Base-by-base conservation (phyloP, 2,797 vertebrate species). In the Hippopotamyrus pictus region DNA sequence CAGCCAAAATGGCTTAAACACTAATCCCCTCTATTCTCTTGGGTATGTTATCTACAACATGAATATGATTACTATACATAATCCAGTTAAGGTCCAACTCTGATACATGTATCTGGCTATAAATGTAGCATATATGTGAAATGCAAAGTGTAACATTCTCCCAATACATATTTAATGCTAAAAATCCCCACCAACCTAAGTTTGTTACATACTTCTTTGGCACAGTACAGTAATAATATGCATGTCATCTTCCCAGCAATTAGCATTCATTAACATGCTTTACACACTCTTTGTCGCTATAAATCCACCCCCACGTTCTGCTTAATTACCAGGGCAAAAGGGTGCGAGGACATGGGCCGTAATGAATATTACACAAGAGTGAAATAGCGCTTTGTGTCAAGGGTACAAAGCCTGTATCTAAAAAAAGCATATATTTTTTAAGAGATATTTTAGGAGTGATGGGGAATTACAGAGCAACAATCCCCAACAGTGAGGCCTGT, bases 241-340 rank as follows among this genome's bases (percentile, higher is more conserved):
- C 51, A 87, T 48, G 25, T 3, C n/a, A 29, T 57, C 51, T 46
- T 57, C 54, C 82, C 29, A 3, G 76, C 44, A 50, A 65, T 89
- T 65, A 89, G 57, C 44, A 89, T 69, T 85, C n/a, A 89, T 86
- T 89, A 86, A n/a, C 88, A 69, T 53, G n/a, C 82, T 48, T 89
- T 89, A 65, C 54, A n/a, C 54, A 65, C 46, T 22, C 79, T 50
- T 62, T 65, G 79, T 59, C 48, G 17, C 41, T 65, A 19, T 37
- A n/a, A 89, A 89, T 50, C 79, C n/a, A 50, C 6, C 44, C 79
- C 79, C 54, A 62, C 29, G 3, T 17, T 33, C n/a, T 14, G 25
- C 29, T 62, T 86, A 25, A 86, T 69, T 86, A 85, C 54, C 53
- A 89, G 82, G 88, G n/a, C 14, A 46, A 86, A 86, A 29, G 14